Conservation (phyloP, 2,888 invertebrate species). For the Ochlodes sylvanus region DNA sequence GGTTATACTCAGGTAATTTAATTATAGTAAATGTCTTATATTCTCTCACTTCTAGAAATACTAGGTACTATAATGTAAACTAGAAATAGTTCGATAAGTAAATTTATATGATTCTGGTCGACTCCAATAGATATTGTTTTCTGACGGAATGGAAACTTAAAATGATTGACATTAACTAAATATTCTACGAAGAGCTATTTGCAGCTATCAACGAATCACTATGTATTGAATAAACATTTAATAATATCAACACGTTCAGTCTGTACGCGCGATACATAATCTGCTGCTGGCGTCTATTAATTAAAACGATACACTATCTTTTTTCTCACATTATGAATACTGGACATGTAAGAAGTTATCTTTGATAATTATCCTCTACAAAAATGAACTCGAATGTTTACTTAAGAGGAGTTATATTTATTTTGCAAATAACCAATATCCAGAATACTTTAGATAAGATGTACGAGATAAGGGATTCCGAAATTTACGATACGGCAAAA, state of each 20-base stretch:
- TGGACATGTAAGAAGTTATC: constrained; percentile 1
- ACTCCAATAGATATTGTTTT: constrained; percentile 11
- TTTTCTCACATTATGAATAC: constrained; percentile 20
- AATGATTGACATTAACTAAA: constrained; percentile 34
- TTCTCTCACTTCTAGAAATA: background rate
- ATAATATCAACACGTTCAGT: constrained; percentile 27
- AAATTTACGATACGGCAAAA: constrained; percentile 21
- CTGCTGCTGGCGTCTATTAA: constrained; percentile 27
- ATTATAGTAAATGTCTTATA: background rate
- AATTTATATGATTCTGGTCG: background rate
- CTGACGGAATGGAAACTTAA: constrained; percentile 12
- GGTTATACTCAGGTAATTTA: background rate
- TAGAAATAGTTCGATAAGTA: background rate
- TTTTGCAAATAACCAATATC: constrained; percentile 14
- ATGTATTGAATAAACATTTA: constrained; percentile 33
- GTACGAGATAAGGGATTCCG: constrained; percentile 6
- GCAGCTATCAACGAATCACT: constrained; percentile 31
- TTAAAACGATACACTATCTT: constrained; percentile 31
- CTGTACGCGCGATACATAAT: constrained; percentile 14
- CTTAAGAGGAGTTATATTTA: constrained; percentile 13
- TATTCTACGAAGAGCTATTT: constrained; percentile 37
- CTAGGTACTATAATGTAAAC: background rate
- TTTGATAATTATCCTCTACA: constrained; percentile 7
- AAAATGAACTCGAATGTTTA: constrained; percentile 2
- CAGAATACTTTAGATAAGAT: constrained; percentile 19